Evolutionary conservation across 2,888 invertebrate species (phyloP).

Genomic region (Desoria tigrina): DNA sequence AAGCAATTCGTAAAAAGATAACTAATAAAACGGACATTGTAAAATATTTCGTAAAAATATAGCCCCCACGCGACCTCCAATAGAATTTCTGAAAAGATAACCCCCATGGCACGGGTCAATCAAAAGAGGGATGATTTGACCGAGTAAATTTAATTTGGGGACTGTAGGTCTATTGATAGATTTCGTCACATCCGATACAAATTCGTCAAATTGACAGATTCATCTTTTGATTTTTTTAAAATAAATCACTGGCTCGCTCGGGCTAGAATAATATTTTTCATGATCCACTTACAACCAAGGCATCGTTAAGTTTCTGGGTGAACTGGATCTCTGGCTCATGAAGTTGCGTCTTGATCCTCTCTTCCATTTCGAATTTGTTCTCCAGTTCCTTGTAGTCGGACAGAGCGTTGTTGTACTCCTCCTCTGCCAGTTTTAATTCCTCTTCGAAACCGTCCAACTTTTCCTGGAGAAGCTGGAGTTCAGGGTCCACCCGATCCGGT

Average conservation of each 20-base stretch:
- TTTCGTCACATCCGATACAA: too few species aligned
- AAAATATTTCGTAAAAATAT: too few species aligned
- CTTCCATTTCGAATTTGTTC: constrained; percentile 29
- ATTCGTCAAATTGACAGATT: neutral
- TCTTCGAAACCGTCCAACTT: constrained; percentile 24
- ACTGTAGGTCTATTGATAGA: too few species aligned
- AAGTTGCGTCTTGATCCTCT: constrained; percentile 27
- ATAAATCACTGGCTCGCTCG: too few species aligned
- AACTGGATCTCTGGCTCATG: constrained; percentile 34
- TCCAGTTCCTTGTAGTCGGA: constrained; percentile 37
- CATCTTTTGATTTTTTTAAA: neutral
- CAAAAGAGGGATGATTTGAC: too few species aligned
- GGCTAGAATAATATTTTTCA: too few species aligned
- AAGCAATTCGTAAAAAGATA: too few species aligned
- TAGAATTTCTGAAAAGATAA: too few species aligned
- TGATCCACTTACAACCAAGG: constrained; percentile 32
- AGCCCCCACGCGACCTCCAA: too few species aligned
- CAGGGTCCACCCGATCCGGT: constrained; percentile 28
- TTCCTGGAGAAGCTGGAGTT: constrained; percentile 19
- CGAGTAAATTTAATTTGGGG: too few species aligned
- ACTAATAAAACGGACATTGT: too few species aligned
- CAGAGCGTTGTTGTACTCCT: constrained; percentile 22
- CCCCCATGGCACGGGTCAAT: too few species aligned
- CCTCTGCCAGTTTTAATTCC: constrained; percentile 13
- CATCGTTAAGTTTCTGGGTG: constrained; percentile 23